Percentiles rank a stretch among this genome's conserved stretches.
Conservation (phyloP, 2,797 vertebrate genomes). For the Lophotriccus pileatus region DNA sequence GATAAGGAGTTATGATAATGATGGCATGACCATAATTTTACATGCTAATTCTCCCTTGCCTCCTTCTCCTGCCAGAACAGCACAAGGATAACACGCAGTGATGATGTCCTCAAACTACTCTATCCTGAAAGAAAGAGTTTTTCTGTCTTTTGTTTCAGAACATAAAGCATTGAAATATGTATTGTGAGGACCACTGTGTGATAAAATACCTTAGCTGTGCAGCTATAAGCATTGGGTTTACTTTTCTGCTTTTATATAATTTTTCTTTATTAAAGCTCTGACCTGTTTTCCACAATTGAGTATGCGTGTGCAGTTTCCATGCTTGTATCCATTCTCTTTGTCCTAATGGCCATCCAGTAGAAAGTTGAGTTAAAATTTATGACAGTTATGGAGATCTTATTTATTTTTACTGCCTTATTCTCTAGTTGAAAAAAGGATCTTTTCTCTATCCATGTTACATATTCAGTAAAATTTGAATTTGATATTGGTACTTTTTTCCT, state of each 20-base stretch:
- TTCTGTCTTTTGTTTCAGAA: neutral
- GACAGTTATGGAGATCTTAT: neutral
- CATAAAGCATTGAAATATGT: neutral
- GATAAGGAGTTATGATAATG: constrained; percentile 1
- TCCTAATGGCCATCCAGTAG: neutral
- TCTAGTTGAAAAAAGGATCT: neutral
- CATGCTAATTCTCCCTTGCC: neutral
- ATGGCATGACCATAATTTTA: neutral
- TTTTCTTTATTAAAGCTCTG: neutral
- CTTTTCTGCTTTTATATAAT: neutral
- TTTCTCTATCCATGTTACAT: neutral
- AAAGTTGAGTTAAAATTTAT: neutral
- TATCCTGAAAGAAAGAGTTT: neutral
- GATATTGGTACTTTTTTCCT: neutral
- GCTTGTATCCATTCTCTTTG: neutral
- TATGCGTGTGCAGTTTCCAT: neutral
- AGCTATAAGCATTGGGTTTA: neutral
- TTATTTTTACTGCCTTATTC: neutral
- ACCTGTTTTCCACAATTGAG: neutral
- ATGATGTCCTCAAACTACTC: neutral
- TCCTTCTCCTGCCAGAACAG: neutral
- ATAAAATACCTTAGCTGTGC: neutral
- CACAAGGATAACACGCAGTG: neutral
- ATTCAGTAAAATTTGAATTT: neutral
- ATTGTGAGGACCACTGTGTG: neutral